A percentile compares a stretch with the other conserved stretches of the same genome.
Evolutionary conservation across 2,113 vertebrate species (phyloP).

Genomic region (Silurus asotus): DNA sequence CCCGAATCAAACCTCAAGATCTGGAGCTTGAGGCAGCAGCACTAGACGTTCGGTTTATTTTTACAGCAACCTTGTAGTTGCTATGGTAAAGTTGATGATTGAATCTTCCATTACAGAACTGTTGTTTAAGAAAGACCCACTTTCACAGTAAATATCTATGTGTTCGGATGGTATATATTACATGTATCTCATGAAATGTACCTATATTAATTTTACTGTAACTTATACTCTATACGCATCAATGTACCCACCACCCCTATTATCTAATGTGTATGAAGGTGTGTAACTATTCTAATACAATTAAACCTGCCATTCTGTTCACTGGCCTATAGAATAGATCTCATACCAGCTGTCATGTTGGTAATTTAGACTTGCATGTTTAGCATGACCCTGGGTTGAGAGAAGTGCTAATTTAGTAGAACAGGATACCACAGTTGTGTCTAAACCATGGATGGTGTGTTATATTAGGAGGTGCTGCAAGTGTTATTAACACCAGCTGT

Average conservation of each 20-base stretch:
- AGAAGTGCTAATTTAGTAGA: background rate
- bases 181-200: background rate
- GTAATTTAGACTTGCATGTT: background rate
- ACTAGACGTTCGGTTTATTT: background rate
- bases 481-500: background rate
- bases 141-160: background rate
- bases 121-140: background rate
- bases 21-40: background rate
- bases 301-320: background rate
- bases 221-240: background rate
- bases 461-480: background rate
- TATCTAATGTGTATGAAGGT: background rate
- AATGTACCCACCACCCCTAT: background rate
- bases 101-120: background rate
- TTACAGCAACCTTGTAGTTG: background rate
- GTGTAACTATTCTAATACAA: background rate
- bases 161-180: background rate
- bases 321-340: background rate
- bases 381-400: constrained; percentile 2
- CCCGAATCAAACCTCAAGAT: background rate
- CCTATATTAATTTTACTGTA: background rate
- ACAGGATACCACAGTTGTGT: background rate
- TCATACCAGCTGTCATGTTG: background rate
- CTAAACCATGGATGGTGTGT: background rate
- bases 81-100: background rate